Evolutionary conservation across 2,888 invertebrate genomes (phyloP).

Genomic region (Eremobia ochroleuca): DNA sequence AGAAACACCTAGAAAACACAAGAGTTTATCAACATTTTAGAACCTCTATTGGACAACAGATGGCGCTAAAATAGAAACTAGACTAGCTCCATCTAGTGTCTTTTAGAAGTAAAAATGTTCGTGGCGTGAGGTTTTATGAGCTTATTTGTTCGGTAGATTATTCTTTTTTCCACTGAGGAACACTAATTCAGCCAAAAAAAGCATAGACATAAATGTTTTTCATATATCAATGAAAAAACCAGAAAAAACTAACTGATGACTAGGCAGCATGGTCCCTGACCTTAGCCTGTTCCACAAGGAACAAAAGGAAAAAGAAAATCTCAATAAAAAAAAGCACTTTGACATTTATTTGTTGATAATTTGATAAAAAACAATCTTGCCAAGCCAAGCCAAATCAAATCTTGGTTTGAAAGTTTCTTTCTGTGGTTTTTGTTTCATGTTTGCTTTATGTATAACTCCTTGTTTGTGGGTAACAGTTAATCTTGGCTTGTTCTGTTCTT

Average conservation of each 20-base stretch:
- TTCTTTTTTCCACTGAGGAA: neutral
- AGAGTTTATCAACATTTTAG: neutral
- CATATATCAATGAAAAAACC: no score
- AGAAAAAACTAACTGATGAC: no score
- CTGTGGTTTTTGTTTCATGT: neutral
- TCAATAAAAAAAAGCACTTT: neutral
- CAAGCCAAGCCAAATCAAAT: no score
- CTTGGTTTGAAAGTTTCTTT: neutral
- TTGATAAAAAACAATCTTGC: slow-evolving; percentile 1
- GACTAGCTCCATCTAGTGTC: neutral
- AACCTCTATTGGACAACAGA: slow-evolving; percentile 35
- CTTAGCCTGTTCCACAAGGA: no score
- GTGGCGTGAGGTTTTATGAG: neutral
- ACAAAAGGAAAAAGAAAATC: no score
- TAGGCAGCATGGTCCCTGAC: no score
- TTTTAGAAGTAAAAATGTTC: neutral
- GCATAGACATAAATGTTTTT: no score
- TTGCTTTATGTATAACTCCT: no score
- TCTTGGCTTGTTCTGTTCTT: neutral
- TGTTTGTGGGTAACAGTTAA: neutral
- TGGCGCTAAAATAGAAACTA: slow-evolving; percentile 8
- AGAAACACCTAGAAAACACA: slow-evolving; percentile 9
- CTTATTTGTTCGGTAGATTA: neutral
- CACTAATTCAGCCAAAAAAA: neutral
- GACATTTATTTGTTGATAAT: slow-evolving; percentile 9